phyloP scores from a whole-genome alignment of 1,140 invertebrate species.

The Muscidifurax raptorellus region DNA sequence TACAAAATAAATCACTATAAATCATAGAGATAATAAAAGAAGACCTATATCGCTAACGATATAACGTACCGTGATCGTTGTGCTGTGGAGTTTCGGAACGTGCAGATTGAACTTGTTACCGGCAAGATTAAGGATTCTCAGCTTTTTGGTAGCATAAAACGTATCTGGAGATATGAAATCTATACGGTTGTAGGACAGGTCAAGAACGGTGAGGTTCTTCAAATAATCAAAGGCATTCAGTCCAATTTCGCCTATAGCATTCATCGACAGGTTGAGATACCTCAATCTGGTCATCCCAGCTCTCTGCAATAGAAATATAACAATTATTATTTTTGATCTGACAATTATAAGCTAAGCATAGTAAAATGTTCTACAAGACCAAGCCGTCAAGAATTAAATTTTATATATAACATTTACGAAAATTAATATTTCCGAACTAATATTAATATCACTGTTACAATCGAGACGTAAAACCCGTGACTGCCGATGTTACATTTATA shows the following conservation, averaged over 20 bases:
- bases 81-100: slow-evolving; percentile 62
- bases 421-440: neutral
- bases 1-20: neutral
- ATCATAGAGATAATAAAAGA: neutral
- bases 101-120: slow-evolving; percentile 67
- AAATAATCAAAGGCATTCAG: slow-evolving; percentile 63
- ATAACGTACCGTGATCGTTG: slow-evolving; percentile 60
- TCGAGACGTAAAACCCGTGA: too few relatives aligned
- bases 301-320: slow-evolving; percentile 59
- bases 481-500: too few relatives aligned
- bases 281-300: slow-evolving; percentile 63
- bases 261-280: slow-evolving; percentile 68
- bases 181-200: slow-evolving; percentile 68
- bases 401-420: too few relatives aligned
- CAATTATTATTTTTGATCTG: slow-evolving; percentile 5
- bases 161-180: slow-evolving; percentile 62
- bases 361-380: too few relatives aligned
- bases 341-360: slow-evolving; percentile 17
- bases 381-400: too few relatives aligned
- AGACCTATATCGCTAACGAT: neutral
- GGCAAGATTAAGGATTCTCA: slow-evolving; percentile 64
- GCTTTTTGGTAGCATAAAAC: slow-evolving; percentile 60
- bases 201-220: slow-evolving; percentile 63
- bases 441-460: neutral
- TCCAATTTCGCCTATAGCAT: slow-evolving; percentile 67